Base-by-base conservation (phyloP, 1,140 invertebrate species). In the Bombus sibiricus region DNA sequence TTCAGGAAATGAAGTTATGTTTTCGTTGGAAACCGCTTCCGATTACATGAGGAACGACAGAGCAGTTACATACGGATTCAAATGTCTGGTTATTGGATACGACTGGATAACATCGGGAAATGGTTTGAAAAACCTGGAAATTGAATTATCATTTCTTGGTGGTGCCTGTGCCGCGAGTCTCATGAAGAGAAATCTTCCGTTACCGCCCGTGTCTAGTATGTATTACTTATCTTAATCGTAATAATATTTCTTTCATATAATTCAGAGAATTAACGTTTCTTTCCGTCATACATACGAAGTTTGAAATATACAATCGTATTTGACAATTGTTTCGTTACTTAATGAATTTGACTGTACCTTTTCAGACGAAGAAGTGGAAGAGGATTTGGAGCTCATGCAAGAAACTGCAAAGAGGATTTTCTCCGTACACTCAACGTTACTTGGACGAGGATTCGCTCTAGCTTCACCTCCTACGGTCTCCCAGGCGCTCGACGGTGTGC, bases 11-110 rank as follows among this genome's bases (percentile, higher is more conserved):
- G 98, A 99, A 95, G 97, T 99, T 0, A 96, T 99, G 88, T 99
- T 99, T 93, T 99, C 98, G 0, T 92, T 99, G 92, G 98, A 99
- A 95, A 99, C 98, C 2, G 98, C 99, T 0, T 98, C 98, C 0
- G 98, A 99, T 95, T 99, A 99, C 95, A 97, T 99, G 84, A 98
- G 98, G 93, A 98, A 99, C 95, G 98, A 99, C 76, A 97, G 97
- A 91, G 96, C 97, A 9, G 96, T 96, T 89, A 97, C 97, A 69
- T 99, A 97, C 95, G 99, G 99, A 6, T 99, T 99, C 95, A 98
- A 98, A 87, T 99, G 98, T 94, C 95, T 98, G 32, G 97, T 99
- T 62, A 97, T 98, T 75, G 99, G 98, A 41, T 99, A 99, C 94
- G 98, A 99, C 92, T 98, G 98, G 97, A 93, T 96, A 64, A 94